A percentile compares a stretch with the other conserved stretches of the same genome.
These are phyloP conservation scores for Drosophila guanche DNA, from an alignment of 1,140 invertebrate genomes.

Conservation along the genomic window DNA sequence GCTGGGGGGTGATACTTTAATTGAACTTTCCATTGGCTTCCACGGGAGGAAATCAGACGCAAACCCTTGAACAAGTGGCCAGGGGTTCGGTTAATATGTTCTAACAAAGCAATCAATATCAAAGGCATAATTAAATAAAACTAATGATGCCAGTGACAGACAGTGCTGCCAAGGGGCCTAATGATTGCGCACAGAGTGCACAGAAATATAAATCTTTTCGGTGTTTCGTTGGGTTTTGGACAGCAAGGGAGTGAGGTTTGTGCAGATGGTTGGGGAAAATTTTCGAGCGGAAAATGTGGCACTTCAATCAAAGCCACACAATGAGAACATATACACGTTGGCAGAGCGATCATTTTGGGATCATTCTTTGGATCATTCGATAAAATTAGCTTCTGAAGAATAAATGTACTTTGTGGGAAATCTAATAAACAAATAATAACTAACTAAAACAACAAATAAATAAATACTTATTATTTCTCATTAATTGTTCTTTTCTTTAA, in stretches of 20 bases:
- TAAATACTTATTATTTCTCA: no score
- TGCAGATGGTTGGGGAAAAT: not conserved
- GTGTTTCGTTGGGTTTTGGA: not conserved
- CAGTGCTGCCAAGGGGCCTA: conserved; percentile 48
- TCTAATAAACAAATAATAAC: no score
- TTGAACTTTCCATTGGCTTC: conserved; percentile 65
- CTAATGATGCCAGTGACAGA: conserved; percentile 81
- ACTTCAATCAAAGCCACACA: no score
- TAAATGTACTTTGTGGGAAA: no score
- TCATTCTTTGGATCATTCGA: no score
- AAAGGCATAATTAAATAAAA: conserved; percentile 81
- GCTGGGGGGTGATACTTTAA: conserved; percentile 58
- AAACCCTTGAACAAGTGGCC: not conserved
- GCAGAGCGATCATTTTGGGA: no score
- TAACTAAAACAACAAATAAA: no score
- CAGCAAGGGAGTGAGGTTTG: conserved; percentile 13
- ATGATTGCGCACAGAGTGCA: conserved; percentile 42
- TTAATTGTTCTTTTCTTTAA: no score
- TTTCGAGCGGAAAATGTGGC: not conserved
- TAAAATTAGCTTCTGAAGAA: no score
- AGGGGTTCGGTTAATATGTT: conserved; percentile 70
- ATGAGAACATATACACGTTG: no score
- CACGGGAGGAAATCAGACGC: conserved; percentile 12
- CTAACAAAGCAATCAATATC: conserved; percentile 82
- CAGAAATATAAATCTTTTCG: conserved; percentile 19